Base-by-base conservation (phyloP, 30 jellyfish, hydroid and myxozoan species). In the Morbakka virulenta region DNA sequence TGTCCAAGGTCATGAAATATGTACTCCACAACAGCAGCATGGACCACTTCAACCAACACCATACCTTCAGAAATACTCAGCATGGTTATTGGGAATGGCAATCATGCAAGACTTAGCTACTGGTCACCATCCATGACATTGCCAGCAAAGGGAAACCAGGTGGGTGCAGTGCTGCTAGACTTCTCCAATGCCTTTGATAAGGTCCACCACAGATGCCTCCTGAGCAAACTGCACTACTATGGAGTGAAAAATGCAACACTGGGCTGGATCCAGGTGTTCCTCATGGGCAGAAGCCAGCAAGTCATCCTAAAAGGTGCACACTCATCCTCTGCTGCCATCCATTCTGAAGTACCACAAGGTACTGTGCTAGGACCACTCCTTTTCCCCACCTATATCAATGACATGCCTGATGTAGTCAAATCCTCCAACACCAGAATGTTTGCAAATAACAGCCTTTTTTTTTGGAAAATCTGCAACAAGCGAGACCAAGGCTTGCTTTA, bases 41-140 rank as follows among this genome's bases (percentile, higher is more conserved):
- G 52, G 29, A 47, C 3, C 84, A 41, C 52, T 52, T 41, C 23
- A 72, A 72, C 24, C 52, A 41, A 28, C 61, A 72, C 35, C 32
- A 72, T 51, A 51, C 51, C 12, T n/a, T 72, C 23, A 41, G 52
- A 12, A 25, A 48, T 1, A 48, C 11, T 48, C 77, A 72, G 25
- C 84, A 72, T 72, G 84, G 84, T 47, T 72, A 47, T 51, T 21
- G 84, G 29, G n/a, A 32, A 3, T 12, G 52, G 29, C 77, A 29
- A 11, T 72, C 84, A 28, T 72, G 84, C 51, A 57, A 72, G 77
- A 72, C 75, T 35, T 72, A 72, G 29, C 29, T 72, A 34, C 49
- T 72, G n/a, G 29, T n/a, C 20, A 72, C 74, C 25, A 72, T 72
- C 21, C 23, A 70, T 28, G 82, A 70, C 71, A 35, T 70, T 4